Base-by-base conservation (phyloP, 2,888 invertebrate species). In the Leptinotarsa peninsularis region DNA sequence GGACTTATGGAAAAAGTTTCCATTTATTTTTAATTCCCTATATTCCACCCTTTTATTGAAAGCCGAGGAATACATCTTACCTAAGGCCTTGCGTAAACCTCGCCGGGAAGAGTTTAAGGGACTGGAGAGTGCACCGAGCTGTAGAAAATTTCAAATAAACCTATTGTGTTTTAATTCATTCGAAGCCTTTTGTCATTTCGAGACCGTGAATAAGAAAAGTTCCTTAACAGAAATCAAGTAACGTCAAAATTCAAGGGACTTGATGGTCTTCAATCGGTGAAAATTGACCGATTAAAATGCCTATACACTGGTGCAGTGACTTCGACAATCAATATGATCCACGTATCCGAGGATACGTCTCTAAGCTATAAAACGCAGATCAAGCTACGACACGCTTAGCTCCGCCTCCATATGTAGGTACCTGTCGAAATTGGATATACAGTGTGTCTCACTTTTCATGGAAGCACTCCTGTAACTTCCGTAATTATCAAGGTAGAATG, bases 1-100 rank as follows among this genome's bases (percentile, higher is more conserved):
- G 87, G 88, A 87, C 88, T 88, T 88, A 88, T 86, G 87, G 87
- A 88, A 88, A 88, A 88, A 88, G 87, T 88, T 88, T 88, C 88
- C 88, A 88, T 88, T 88, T 88, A 88, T 88, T 88, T 88, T 88
- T 88, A 88, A 88, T 88, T 88, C 88, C 88, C 85, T 87, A 86
- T 87, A 87, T 87, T 87, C 87, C 87, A 87, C 87, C 86, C 87
- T 87, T 88, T 88, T 88, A 88, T 88, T 88, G 88, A 87, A 87
- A 87, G 85, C 82, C 85, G 80, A 83, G 82, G 82, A 84, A 81
- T 82, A 83, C 83, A 79, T 82, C 84, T 84, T 84, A 84, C 83
- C 83, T 84, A 82, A 83, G 80, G 79, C 82, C 81, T 74, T 56
- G 70, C 80, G 79, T 82, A 83, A 84, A 84, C 82, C 82, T 82